phyloP scores from a whole-genome alignment of 2,113 vertebrate genomes.

The Tupaia chinensis region DNA sequence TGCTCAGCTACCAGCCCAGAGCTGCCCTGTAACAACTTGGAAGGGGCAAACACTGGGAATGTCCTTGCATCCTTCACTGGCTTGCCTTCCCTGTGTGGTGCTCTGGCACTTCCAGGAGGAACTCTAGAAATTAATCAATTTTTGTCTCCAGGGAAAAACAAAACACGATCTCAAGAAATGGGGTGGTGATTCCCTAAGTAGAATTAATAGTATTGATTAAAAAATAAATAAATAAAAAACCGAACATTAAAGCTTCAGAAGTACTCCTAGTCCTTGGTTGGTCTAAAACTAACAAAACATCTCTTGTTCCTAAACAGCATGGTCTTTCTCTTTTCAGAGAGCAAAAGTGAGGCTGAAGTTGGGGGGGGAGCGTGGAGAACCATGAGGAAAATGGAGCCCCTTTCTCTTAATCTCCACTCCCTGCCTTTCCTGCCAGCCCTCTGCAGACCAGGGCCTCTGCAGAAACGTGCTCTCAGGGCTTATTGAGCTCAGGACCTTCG shows the following conservation, averaged over 20 bases:
- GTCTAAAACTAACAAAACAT: not conserved
- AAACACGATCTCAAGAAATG: not conserved
- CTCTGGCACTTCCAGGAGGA: not conserved
- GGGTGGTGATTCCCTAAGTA: not conserved
- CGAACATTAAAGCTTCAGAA: not conserved
- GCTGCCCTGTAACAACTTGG: too few species aligned
- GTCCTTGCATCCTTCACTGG: not conserved
- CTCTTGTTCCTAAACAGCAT: not conserved
- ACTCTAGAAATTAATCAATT: not conserved
- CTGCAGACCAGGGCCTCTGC: not conserved
- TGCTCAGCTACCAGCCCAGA: too few species aligned
- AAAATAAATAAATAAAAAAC: not conserved
- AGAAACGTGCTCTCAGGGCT: not conserved
- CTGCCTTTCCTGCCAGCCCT: not conserved
- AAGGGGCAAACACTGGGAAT: too few species aligned
- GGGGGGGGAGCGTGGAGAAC: not conserved
- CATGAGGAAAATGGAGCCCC: not conserved
- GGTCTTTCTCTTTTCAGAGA: not conserved
- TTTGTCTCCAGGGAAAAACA: not conserved
- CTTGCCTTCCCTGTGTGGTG: not conserved
- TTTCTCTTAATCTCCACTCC: not conserved
- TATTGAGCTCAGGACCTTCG: not conserved
- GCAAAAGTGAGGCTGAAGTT: not conserved
- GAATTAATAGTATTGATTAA: not conserved
- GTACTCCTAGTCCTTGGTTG: not conserved